Evolutionary conservation across 2,113 vertebrate genomes (phyloP), one percentile per base, ranked within the genome.

Genomic region (Clarias gariepinus): DNA sequence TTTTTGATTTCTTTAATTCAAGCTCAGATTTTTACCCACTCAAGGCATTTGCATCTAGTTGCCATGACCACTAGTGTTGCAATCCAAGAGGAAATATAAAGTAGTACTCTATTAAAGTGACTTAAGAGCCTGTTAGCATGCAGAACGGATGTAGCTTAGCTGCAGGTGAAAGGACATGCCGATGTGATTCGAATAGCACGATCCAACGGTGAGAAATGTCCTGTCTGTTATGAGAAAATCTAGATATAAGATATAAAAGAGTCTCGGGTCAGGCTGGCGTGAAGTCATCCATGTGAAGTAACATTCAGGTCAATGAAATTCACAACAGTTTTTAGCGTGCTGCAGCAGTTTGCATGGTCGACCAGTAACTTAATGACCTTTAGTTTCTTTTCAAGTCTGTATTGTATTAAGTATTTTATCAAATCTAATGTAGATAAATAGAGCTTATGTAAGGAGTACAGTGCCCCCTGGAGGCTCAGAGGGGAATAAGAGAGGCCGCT

Each of bases 21-120:
- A 68, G 2, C 16, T 33, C 28, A 13, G 63, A 66, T 13, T 28
- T 28, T 28, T 66, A 66, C 25, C 69, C 52, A 79, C 68, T 4
- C 68, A 23, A 73, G 58, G 71, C 57, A 64, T 78, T 76, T 66
- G 85, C 52, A 61, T 28, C 69, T 73, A 47, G 90, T 89, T 86
- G 69, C 89, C 87, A 89, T 84, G 89, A 60, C 87, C 85, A 91
- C 87, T 41, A 60, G 57, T 30, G 80, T 71, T 73, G 61, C 30
- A 41, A 83, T 69, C 60, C 47, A 21, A 68, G 52, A 76, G 28
- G 68, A 3, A 58, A 81, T 79, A 78, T 68, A n/a, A 82, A 69
- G 53, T 87, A 61, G 41, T 55, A 28, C 85, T 81, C 63, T 83
- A 68, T 80, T 88, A 77, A 90, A 80, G 55, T 55, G 66, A 78